Evolutionary conservation across 1,140 invertebrate genomes (phyloP), one percentile per base, ranked within the genome.

Genomic region (Drosophila pectinifera): DNA sequence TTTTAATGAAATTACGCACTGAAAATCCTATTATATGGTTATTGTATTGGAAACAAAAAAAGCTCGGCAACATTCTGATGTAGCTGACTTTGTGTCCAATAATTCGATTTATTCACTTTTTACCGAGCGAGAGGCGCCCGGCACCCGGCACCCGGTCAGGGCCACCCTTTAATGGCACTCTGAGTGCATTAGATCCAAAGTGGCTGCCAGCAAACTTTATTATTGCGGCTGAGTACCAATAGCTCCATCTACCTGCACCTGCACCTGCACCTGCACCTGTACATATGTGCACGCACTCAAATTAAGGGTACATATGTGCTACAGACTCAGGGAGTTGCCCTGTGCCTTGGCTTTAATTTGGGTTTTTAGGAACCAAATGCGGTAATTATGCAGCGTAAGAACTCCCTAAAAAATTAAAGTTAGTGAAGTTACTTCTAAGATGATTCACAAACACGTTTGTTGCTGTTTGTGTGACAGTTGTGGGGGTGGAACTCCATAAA

Each of bases 131-230:
- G 38, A 28, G 28, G 28, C 28, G 10, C 28, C 8, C 28, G 28
- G 28, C 6, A 28, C 4, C 26, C 4, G 24, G 51, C 70, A 49
- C 26, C 58, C 73, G 63, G 67, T 76, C 79, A 70, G 42, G 61
- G 45, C 56, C 59, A 73, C 53, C 73, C 73, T 51, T 77, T 68
- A 22, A 57, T 70, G 55, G 56, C 72, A 83, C 73, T 83, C 67
- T 81, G 77, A 83, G 49, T 75, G 80, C 76, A 79, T 83, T 82
- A 82, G 74, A 74, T 74, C 57, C 72, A 77, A 81, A 81, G 79
- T 81, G 78, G 79, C 62, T 68, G 69, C 36, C 46, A 73, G 73
- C 48, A 82, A 82, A 81, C 79, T 78, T 83, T 68, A 69, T 83
- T 80, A 80, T 70, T 75, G 65, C 34, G 64, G 46, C 45, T 46